A percentile compares a stretch with the other conserved stretches of the same genome.
Conservation (phyloP, 2,888 invertebrate species). For the Cristatella mucedo region DNA sequence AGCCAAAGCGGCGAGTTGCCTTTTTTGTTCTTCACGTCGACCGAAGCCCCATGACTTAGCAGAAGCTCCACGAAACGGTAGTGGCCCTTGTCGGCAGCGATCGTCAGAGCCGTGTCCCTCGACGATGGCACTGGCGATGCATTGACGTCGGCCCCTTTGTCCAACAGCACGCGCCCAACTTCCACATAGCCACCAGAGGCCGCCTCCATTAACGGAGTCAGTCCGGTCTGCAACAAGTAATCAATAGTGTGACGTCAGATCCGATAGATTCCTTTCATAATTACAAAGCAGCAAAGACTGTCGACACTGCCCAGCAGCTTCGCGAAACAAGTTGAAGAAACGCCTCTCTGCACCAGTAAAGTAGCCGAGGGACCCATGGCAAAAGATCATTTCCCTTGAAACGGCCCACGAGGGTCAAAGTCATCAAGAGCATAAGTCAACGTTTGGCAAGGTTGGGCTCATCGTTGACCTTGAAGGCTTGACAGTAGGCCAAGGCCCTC, state of each 20-base stretch:
- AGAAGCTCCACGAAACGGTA: conserved; percentile 53
- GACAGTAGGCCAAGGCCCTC: too few relatives aligned
- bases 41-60: conserved; percentile 57
- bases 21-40: conserved; percentile 97
- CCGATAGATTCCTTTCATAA: neutral
- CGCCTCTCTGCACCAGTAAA: too few relatives aligned
- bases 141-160: conserved; percentile 95
- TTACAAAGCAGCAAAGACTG: neutral
- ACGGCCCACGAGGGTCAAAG: too few relatives aligned
- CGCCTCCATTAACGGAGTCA: conserved; percentile 98
- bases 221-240: conserved; percentile 58
- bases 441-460: too few relatives aligned
- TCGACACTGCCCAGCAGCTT: neutral
- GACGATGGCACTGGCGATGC: conserved; percentile 95
- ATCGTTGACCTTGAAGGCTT: too few relatives aligned
- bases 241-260: too few relatives aligned
- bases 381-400: too few relatives aligned
- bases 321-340: neutral
- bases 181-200: conserved; percentile 98
- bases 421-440: too few relatives aligned
- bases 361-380: too few relatives aligned
- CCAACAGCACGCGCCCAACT: conserved; percentile 81
- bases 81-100: conserved; percentile 99
- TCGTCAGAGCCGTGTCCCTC: conserved; percentile 91
- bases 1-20: conserved; percentile 96